A percentile compares a stretch with the other conserved stretches of the same genome.
phyloP scores from a whole-genome alignment of 2,888 invertebrate genomes.

The Venusia cambrica region DNA sequence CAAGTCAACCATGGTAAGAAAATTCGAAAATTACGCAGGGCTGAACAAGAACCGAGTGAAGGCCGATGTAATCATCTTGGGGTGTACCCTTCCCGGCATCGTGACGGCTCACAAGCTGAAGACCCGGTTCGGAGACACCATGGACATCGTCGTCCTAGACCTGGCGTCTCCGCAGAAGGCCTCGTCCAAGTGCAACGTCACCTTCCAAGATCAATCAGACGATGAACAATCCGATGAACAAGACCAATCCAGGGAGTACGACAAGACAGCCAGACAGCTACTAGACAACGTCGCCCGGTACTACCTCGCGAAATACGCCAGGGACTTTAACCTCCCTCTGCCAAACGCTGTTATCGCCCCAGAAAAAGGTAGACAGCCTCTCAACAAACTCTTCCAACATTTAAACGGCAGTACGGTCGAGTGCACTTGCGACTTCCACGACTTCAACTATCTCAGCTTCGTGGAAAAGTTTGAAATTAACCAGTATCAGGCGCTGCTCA shows the following conservation, averaged over 20 bases:
- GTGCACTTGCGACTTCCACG: slow-evolving; percentile 50
- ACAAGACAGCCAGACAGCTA: slow-evolving; percentile 31
- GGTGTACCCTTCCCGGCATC: slow-evolving; percentile 68
- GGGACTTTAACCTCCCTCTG: slow-evolving; percentile 55
- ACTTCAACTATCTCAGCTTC: slow-evolving; percentile 56
- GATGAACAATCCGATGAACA: slow-evolving; percentile 14
- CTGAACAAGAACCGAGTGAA: slow-evolving; percentile 42
- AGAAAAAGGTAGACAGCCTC: slow-evolving; percentile 29
- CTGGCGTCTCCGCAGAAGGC: slow-evolving; percentile 32
- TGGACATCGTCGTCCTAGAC: slow-evolving; percentile 67
- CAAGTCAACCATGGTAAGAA: slow-evolving; percentile 33
- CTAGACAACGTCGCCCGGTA: slow-evolving; percentile 48
- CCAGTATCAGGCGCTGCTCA: slow-evolving; percentile 60
- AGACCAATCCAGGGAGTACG: slow-evolving; percentile 12
- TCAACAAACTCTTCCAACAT: slow-evolving; percentile 62
- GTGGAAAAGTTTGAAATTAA: slow-evolving; percentile 64
- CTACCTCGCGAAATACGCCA: slow-evolving; percentile 51
- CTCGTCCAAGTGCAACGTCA: slow-evolving; percentile 51
- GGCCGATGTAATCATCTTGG: slow-evolving; percentile 68
- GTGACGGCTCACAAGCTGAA: slow-evolving; percentile 69
- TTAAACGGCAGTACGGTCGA: slow-evolving; percentile 50
- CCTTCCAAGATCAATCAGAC: slow-evolving; percentile 39
- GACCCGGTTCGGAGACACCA: slow-evolving; percentile 60
- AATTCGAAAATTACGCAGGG: slow-evolving; percentile 25
- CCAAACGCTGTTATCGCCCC: slow-evolving; percentile 54